phyloP scores from a whole-genome alignment of 92 coral and sea anemone species.

The Epizoanthus ramosus region DNA sequence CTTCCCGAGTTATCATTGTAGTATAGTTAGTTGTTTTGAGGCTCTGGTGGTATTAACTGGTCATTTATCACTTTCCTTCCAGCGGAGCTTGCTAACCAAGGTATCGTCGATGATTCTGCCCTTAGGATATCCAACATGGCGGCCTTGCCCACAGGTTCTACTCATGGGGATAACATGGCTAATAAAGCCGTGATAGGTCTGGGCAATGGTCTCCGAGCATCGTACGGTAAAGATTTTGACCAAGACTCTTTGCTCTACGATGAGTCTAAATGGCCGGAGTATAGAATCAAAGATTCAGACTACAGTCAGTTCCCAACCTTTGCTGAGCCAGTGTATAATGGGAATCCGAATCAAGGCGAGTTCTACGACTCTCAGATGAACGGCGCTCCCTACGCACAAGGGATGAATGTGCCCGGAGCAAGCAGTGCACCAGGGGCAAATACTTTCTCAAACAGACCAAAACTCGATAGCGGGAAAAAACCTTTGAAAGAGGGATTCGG shows the following conservation, averaged over 20 bases:
- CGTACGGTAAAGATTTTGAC: constrained; percentile 53
- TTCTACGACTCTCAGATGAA: constrained; percentile 23
- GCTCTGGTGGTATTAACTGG: too few relatives aligned
- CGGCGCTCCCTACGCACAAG: constrained; percentile 13
- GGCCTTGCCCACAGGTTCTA: constrained; percentile 56
- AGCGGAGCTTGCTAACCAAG: constrained; percentile 89
- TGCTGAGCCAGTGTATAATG: constrained; percentile 32
- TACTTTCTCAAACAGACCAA: background rate
- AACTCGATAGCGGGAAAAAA: background rate
- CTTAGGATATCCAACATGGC: constrained; percentile 86
- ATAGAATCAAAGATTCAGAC: constrained; percentile 86
- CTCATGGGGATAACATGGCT: constrained; percentile 39
- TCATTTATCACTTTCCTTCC: background rate
- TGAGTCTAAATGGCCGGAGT: constrained; percentile 89
- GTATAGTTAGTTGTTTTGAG: too few relatives aligned
- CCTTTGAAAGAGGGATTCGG: background rate
- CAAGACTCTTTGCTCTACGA: constrained; percentile 73
- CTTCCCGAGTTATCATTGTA: too few relatives aligned
- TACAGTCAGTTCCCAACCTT: constrained; percentile 61
- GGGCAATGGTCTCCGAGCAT: constrained; percentile 43
- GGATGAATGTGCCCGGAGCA: constrained; percentile 8
- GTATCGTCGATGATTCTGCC: constrained; percentile 88
- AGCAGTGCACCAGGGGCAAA: background rate
- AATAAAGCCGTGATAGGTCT: constrained; percentile 66
- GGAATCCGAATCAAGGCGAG: constrained; percentile 30